A percentile compares a stretch with the other conserved stretches of the same genome.
phyloP scores from a whole-genome alignment of 2,888 invertebrate genomes.

The Hyposoter didymator region DNA sequence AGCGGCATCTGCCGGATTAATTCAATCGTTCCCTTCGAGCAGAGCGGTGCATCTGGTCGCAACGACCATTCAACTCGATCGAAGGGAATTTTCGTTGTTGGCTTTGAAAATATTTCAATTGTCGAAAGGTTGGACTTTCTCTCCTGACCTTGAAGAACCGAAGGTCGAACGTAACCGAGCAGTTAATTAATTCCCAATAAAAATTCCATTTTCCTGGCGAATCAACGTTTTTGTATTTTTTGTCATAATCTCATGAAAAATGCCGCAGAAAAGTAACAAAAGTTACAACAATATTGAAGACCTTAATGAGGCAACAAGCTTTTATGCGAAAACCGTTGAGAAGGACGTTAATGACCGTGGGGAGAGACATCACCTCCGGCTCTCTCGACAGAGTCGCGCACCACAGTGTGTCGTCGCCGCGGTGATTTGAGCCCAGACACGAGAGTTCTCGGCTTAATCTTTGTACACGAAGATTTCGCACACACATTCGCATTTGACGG shows the following conservation, averaged over 20 bases:
- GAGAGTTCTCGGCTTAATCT: conserved; percentile 57
- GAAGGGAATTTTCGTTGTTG: background rate
- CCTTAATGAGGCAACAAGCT: conserved; percentile 2
- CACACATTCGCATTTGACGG: conserved; percentile 43
- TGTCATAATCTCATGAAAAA: background rate
- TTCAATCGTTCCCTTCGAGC: background rate
- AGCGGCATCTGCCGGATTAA: background rate
- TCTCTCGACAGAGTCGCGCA: conserved; percentile 31
- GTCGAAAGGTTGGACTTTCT: background rate
- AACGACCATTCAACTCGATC: background rate
- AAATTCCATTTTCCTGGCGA: background rate
- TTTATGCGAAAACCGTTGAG: conserved; percentile 48
- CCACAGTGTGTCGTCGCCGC: conserved; percentile 27
- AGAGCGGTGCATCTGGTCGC: background rate
- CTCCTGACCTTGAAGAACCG: background rate
- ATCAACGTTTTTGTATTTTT: background rate
- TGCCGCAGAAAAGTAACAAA: background rate
- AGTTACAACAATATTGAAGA: background rate
- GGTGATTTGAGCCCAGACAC: conserved; percentile 53
- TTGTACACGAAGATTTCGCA: conserved; percentile 67
- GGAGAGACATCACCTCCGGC: conserved; percentile 41
- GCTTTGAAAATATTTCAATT: background rate
- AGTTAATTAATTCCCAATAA: background rate
- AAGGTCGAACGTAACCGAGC: background rate
- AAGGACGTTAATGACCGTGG: conserved; percentile 62